Evolutionary conservation across 2,888 invertebrate species (phyloP).

Genomic region (Oeneis ivallda): DNA sequence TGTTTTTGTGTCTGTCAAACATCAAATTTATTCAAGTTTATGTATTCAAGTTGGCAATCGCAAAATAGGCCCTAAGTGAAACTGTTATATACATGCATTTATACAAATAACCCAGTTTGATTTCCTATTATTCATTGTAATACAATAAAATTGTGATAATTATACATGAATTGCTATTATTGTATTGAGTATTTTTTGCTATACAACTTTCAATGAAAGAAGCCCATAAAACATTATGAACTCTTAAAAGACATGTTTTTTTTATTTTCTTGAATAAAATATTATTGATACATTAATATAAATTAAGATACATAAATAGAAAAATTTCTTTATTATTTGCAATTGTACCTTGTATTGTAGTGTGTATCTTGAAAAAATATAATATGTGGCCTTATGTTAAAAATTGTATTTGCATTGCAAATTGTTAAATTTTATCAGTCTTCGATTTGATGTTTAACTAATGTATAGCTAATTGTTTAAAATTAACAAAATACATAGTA

Average conservation of each 20-base stretch:
- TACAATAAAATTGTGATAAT: slow-evolving; percentile 7
- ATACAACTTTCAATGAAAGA: neutral
- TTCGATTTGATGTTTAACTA: slow-evolving; percentile 1
- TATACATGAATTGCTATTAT: neutral
- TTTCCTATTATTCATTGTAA: neutral
- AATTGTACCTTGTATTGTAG: too few species aligned
- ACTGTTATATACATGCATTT: slow-evolving; percentile 28
- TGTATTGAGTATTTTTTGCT: slow-evolving; percentile 4
- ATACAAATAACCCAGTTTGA: slow-evolving; percentile 13
- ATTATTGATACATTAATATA: neutral
- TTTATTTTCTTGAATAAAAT: slow-evolving; percentile 17
- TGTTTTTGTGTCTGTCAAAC: too few species aligned
- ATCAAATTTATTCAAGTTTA: too few species aligned
- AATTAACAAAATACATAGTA: slow-evolving; percentile 11
- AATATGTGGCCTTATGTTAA: slow-evolving; percentile 35
- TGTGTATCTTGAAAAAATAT: slow-evolving; percentile 6
- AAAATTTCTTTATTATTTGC: slow-evolving; percentile 11
- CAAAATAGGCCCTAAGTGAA: neutral
- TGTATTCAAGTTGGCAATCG: too few species aligned
- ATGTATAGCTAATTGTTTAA: slow-evolving; percentile 22
- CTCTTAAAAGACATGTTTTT: slow-evolving; percentile 32
- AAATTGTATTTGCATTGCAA: neutral
- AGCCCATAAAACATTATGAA: neutral
- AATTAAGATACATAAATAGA: neutral
- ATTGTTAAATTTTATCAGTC: slow-evolving; percentile 11